Evolutionary conservation across 1,140 invertebrate genomes (phyloP), one percentile per base, ranked within the genome.

Genomic region (Cydia strobilella): DNA sequence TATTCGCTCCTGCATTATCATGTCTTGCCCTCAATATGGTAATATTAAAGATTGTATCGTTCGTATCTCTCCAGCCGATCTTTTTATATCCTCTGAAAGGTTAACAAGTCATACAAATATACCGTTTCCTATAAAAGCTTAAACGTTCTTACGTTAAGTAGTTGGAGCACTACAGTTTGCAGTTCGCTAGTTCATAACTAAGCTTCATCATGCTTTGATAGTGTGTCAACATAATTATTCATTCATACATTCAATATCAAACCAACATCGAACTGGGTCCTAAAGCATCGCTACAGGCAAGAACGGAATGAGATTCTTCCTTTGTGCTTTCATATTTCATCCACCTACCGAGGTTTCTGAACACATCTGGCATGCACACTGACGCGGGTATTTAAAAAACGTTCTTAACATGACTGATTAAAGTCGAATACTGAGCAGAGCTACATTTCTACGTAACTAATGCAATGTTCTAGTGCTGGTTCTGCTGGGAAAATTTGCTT

Each of bases 321-420:
- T 87, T 88, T 88, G 84, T 84, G 82, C 79, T 82, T 82, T 85
- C 89, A 86, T 87, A 88, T 89, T 88, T 87, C 86, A 89, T 89
- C 80, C 81, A 88, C 81, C 84, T 82, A 84, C 81, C 79, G 74
- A 42, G 69, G 74, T 75, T 74, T 72, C 79, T 79, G 75, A 81
- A 85, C 82, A 79, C 84, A 88, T 77, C 80, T 77, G 80, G 69
- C 76, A 72, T 77, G 74, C 74, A 77, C 74, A 69, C 62, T 66
- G 45, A 18, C 72, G 12, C 3, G 79, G n/a, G 74, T 73, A 79
- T 69, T 77, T 74, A 62, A 81, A 82, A 86, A 79, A 65, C 54
- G 73, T 77, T 80, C 80, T 73, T 87, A 80, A 27, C 20, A 13
- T 39, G 48, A 69, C 31, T 72, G 63, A 78, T 81, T 85, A 88